Base-by-base conservation (phyloP, 1,140 invertebrate species). In the Euura lappo region DNA sequence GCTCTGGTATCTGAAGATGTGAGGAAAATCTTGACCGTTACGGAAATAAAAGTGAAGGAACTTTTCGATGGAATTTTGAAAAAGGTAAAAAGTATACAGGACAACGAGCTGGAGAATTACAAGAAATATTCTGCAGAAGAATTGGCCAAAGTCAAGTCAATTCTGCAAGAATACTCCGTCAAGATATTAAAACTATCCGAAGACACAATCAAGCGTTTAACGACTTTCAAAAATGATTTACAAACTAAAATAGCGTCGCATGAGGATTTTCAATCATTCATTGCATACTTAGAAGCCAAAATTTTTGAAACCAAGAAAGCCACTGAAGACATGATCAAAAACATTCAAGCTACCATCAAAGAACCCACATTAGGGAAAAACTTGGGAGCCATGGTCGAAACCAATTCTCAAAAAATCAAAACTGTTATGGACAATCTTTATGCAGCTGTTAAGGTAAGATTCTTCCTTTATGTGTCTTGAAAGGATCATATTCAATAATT, bases 321-420 rank as follows among this genome's bases (percentile, higher is more conserved):
- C 3, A 60, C 51, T 60, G 51, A 60, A 60, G 6, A 60, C 2
- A 3, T 60, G 13, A 8, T 60, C 2, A 60, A 60, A 60, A 60
- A 60, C 51, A 60, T 60, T 60, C 51, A 60, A 60, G 13, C 51
- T n/a, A 60, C 51, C 51, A 60, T 60, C 51, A 60, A 60, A 60
- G 51, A 60, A n/a, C 51, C 51, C 13, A 60, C 13, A 45, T 75
- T 73, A 60, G 71, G 65, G n/a, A 73, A 72, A 2, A 71, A 75
- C 68, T 67, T 75, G 11, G 65, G 71, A 45, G 64, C 44, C 6
- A 45, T 65, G 2, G 64, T 75, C 2, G 72, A 68, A 7, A 44
- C 8, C 66, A 69, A 73, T 42, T 28, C 67, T 11, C 65, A 73
- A 46, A 73, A 46, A 66, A 66, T 73, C 11, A 66, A 42, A 11